Conservation (phyloP, 2,888 invertebrate genomes). For the Thecophora atra region DNA sequence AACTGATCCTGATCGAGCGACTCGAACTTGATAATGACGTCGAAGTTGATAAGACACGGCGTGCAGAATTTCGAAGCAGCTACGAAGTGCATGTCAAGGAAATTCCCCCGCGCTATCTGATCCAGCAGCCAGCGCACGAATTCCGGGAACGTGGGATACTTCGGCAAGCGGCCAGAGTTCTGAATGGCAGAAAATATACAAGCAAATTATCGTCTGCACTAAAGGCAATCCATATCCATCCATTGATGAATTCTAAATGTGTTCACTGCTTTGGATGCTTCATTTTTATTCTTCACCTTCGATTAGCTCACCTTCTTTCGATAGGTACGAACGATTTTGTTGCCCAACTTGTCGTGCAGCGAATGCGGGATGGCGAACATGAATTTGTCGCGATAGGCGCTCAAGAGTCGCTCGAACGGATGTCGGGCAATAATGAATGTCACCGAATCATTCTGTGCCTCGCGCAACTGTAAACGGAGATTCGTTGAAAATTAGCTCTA, state of each 20-base stretch:
- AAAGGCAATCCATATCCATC: too few species aligned
- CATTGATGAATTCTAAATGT: too few species aligned
- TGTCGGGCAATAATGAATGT: slow-evolving; percentile 85
- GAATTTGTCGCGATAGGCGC: slow-evolving; percentile 86
- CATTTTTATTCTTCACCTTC: too few species aligned
- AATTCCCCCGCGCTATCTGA: slow-evolving; percentile 69
- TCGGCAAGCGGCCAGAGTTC: slow-evolving; percentile 63
- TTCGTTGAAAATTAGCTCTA: background rate
- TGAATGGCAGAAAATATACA: slow-evolving; percentile 33
- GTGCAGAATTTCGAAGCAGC: slow-evolving; percentile 85
- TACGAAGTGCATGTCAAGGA: slow-evolving; percentile 89
- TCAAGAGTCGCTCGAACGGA: slow-evolving; percentile 81
- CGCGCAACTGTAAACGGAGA: slow-evolving; percentile 69
- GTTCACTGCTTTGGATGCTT: too few species aligned
- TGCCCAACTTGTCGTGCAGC: slow-evolving; percentile 82
- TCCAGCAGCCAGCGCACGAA: slow-evolving; percentile 82
- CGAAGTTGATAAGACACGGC: slow-evolving; percentile 84
- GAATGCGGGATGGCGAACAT: slow-evolving; percentile 84
- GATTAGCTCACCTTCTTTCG: slow-evolving; percentile 67
- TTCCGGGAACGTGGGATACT: slow-evolving; percentile 83
- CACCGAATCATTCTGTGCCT: slow-evolving; percentile 79
- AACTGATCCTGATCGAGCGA: slow-evolving; percentile 84
- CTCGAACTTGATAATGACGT: slow-evolving; percentile 84
- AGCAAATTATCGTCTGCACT: too few species aligned
- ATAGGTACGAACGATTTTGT: slow-evolving; percentile 79